phyloP scores from a whole-genome alignment of 2,113 vertebrate species.

The Neodon shergylaensis region DNA sequence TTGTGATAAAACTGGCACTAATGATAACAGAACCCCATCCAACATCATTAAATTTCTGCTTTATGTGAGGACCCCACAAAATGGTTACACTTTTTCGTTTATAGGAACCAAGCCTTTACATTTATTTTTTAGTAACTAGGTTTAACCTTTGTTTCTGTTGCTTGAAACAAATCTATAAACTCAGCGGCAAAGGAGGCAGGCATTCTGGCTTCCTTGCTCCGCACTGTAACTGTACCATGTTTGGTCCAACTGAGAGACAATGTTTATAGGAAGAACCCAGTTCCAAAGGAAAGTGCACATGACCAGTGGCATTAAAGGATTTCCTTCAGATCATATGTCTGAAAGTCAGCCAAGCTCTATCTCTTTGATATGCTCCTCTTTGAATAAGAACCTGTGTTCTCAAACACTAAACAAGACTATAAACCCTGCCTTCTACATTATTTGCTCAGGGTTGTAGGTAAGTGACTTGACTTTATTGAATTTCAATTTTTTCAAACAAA shows the following conservation, averaged over 20 bases:
- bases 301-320: background rate
- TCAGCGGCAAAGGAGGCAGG: background rate
- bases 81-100: background rate
- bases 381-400: background rate
- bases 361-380: background rate
- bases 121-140: background rate
- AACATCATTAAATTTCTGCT: background rate
- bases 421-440: background rate
- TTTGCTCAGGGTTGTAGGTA: background rate
- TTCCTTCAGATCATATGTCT: background rate
- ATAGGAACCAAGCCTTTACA: background rate
- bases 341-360: background rate
- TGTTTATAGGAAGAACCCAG: background rate
- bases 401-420: background rate
- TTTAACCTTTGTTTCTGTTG: background rate
- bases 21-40: background rate
- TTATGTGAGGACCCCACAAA: background rate
- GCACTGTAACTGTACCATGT: background rate
- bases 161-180: background rate
- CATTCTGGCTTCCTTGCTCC: background rate
- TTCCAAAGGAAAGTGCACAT: background rate
- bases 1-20: background rate
- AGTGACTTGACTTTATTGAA: background rate
- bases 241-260: background rate
- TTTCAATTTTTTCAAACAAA: background rate